phyloP scores from a whole-genome alignment of 35 echinoderm and acorn worm species.

The Apostichopus japonicus region DNA sequence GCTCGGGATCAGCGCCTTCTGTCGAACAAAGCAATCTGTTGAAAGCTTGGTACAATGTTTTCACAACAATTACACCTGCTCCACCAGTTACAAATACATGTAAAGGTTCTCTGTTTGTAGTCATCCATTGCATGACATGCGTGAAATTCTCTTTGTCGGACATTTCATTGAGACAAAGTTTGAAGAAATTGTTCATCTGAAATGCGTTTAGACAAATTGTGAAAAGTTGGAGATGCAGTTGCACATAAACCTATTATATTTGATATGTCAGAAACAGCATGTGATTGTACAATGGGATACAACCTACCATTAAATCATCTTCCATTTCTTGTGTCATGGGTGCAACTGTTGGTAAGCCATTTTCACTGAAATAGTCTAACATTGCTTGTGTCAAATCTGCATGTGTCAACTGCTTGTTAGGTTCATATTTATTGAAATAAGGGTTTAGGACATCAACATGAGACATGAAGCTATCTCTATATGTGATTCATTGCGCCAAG shows the following conservation, averaged over 20 bases:
- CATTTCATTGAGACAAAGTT: background rate
- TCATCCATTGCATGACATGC: slow-evolving; percentile 4
- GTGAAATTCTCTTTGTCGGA: too few species aligned
- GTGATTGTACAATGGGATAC: background rate
- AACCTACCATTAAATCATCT: background rate
- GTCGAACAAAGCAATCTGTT: slow-evolving; percentile 11
- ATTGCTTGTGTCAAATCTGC: background rate
- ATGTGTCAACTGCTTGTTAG: background rate
- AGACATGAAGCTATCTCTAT: background rate
- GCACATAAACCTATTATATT: background rate
- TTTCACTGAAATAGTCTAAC: background rate
- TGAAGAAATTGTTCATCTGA: slow-evolving; percentile 23
- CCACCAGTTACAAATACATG: slow-evolving; percentile 56
- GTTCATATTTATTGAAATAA: background rate
- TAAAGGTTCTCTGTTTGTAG: slow-evolving; percentile 21
- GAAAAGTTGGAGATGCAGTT: background rate
- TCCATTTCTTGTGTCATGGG: background rate
- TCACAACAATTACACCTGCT: slow-evolving; percentile 36
- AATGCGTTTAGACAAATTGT: background rate
- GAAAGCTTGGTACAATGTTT: slow-evolving; percentile 30
- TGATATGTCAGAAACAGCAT: background rate
- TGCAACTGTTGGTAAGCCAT: background rate
- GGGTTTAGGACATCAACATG: background rate
- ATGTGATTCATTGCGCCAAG: slow-evolving; percentile 40
- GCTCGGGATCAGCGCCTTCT: slow-evolving; percentile 35